phyloP scores from a whole-genome alignment of 2,113 vertebrate genomes.

The Hemicordylus capensis region DNA sequence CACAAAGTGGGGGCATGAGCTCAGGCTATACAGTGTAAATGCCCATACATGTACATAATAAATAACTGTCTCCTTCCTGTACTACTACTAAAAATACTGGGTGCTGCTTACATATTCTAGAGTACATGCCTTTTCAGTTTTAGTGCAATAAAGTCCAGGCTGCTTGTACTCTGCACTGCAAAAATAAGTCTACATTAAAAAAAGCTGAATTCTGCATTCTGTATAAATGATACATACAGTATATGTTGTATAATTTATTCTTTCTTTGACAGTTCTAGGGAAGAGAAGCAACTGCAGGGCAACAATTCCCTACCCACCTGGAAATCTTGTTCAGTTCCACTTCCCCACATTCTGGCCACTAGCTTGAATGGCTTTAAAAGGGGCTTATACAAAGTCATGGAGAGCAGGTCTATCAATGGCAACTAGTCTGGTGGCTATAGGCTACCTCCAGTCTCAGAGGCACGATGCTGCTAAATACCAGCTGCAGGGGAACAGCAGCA shows the following conservation, averaged over 20 bases:
- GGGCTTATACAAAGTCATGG: no score
- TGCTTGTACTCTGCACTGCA: not conserved
- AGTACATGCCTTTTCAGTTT: constrained; percentile 45
- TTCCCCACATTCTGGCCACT: not conserved
- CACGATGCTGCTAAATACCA: no score
- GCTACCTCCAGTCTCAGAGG: no score
- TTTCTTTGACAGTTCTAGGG: not conserved
- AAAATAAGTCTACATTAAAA: not conserved
- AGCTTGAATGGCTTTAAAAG: no score
- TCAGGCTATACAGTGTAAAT: constrained; percentile 44
- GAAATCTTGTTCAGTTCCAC: not conserved
- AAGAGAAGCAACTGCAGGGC: not conserved
- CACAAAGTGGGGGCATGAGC: constrained; percentile 60
- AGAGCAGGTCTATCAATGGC: no score
- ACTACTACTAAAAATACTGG: constrained; percentile 53
- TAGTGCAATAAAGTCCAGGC: constrained; percentile 35
- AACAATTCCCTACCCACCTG: not conserved
- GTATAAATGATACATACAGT: not conserved
- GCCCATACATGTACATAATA: constrained; percentile 45
- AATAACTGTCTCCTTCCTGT: constrained; percentile 55
- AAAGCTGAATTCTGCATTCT: constrained; percentile 1
- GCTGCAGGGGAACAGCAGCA: no score
- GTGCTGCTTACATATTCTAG: constrained; percentile 56
- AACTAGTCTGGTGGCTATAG: no score
- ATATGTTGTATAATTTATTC: not conserved